These are phyloP conservation scores for Dasysyrphus albostriatus DNA, from an alignment of 2,888 invertebrate genomes.

Conservation along the genomic window DNA sequence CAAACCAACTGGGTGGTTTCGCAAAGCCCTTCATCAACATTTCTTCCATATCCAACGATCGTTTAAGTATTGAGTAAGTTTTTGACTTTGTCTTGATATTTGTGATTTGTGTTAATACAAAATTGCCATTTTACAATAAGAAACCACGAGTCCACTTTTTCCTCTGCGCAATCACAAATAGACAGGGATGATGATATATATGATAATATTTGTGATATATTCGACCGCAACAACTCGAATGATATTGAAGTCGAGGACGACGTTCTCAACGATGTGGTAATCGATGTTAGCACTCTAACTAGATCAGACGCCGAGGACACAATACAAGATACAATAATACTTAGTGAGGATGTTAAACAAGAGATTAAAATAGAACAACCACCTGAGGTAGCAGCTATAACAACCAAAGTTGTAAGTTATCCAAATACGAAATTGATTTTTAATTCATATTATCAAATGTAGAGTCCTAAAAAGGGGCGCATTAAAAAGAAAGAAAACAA, in stretches of 20 bases:
- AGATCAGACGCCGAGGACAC: slow-evolving; percentile 79
- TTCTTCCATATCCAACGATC: slow-evolving; percentile 49
- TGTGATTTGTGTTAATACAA: background rate
- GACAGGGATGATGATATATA: slow-evolving; percentile 77
- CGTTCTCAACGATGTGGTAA: slow-evolving; percentile 79
- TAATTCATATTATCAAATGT: background rate
- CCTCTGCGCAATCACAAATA: slow-evolving; percentile 56
- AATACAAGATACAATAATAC: slow-evolving; percentile 77
- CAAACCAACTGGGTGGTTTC: slow-evolving; percentile 54
- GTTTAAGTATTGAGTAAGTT: slow-evolving; percentile 66
- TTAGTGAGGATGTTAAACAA: slow-evolving; percentile 61
- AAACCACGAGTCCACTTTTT: slow-evolving; percentile 60
- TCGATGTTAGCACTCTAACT: slow-evolving; percentile 79
- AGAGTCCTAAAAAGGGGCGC: slow-evolving; percentile 58
- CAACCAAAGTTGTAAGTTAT: slow-evolving; percentile 45
- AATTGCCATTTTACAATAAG: slow-evolving; percentile 19
- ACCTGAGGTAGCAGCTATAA: background rate
- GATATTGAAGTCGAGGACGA: slow-evolving; percentile 78
- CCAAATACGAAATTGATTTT: background rate
- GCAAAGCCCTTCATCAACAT: slow-evolving; percentile 52
- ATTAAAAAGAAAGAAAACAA: slow-evolving; percentile 72
- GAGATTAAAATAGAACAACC: slow-evolving; percentile 40
- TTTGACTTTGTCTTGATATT: background rate
- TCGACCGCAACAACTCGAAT: slow-evolving; percentile 77
- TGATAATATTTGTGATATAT: slow-evolving; percentile 79